Evolutionary conservation across 1,140 invertebrate genomes (phyloP).

Genomic region (Patella vulgata): DNA sequence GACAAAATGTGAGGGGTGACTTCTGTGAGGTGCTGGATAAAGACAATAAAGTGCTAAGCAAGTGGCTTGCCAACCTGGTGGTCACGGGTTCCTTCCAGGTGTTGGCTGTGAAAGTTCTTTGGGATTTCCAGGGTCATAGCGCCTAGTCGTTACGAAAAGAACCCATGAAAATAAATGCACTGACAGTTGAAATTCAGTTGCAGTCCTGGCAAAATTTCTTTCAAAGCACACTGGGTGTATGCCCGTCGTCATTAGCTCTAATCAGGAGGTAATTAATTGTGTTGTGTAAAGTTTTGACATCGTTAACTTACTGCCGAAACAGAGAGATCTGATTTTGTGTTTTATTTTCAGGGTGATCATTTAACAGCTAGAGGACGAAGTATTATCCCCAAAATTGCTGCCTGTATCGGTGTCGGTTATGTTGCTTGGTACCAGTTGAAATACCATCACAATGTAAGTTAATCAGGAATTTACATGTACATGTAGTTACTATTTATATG

Average conservation of each 20-base stretch:
- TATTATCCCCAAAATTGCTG: constrained; percentile 4
- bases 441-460: constrained; percentile 27
- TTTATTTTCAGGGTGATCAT: constrained; percentile 9
- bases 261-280: background rate
- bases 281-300: background rate
- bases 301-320: background rate
- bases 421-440: constrained; percentile 26
- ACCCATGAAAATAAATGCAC: background rate
- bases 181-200: background rate
- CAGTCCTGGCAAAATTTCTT: background rate
- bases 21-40: too few relatives aligned
- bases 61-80: too few relatives aligned
- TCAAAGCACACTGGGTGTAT: background rate
- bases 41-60: too few relatives aligned
- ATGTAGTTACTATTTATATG: background rate
- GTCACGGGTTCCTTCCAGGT: too few relatives aligned
- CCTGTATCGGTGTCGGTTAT: constrained; percentile 7
- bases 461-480: background rate
- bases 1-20: too few relatives aligned
- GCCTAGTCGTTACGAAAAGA: too few relatives aligned
- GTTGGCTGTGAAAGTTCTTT: too few relatives aligned
- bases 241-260: background rate
- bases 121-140: too few relatives aligned
- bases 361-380: constrained; percentile 3
- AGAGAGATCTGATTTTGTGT: background rate